These are phyloP conservation scores for Forficula auricularia DNA, from an alignment of 1,140 invertebrate species.

Conservation along the genomic window DNA sequence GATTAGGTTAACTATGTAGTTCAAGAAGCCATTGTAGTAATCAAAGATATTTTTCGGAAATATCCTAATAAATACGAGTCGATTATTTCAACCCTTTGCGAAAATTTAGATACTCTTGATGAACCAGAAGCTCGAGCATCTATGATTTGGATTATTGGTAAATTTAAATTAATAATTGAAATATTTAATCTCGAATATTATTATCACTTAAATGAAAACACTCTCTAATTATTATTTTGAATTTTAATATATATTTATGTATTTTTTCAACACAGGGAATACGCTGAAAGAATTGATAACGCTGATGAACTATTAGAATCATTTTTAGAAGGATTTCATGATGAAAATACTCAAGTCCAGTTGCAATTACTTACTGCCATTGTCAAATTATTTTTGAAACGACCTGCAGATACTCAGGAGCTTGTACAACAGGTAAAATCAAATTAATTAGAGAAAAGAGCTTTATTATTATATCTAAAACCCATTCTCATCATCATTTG, in stretches of 20 bases:
- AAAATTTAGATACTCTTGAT: slow-evolving; percentile 96
- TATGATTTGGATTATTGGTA: slow-evolving; percentile 99
- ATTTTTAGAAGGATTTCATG: slow-evolving; percentile 98
- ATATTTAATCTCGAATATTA: neutral
- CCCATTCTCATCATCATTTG: too few relatives aligned
- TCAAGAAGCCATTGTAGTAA: slow-evolving; percentile 99
- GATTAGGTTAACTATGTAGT: slow-evolving; percentile 89
- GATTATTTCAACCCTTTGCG: slow-evolving; percentile 97
- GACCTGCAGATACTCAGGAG: slow-evolving; percentile 95
- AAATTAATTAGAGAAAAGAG: neutral
- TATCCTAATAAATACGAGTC: slow-evolving; percentile 99
- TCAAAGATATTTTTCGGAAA: slow-evolving; percentile 99
- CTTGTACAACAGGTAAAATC: slow-evolving; percentile 60
- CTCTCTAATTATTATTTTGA: too few relatives aligned
- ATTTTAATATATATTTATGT: too few relatives aligned
- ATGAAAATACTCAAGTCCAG: slow-evolving; percentile 98
- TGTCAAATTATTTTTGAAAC: slow-evolving; percentile 94
- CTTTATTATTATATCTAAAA: too few relatives aligned
- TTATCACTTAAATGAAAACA: too few relatives aligned
- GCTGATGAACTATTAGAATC: slow-evolving; percentile 96
- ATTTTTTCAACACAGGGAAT: slow-evolving; percentile 38
- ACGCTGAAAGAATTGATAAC: slow-evolving; percentile 98
- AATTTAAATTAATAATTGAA: neutral
- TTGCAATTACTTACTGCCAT: slow-evolving; percentile 92
- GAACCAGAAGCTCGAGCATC: slow-evolving; percentile 97